A percentile compares a stretch with the other conserved stretches of the same genome.
phyloP scores from a whole-genome alignment of 2,797 vertebrate species.

The Gymnodraco acuticeps region DNA sequence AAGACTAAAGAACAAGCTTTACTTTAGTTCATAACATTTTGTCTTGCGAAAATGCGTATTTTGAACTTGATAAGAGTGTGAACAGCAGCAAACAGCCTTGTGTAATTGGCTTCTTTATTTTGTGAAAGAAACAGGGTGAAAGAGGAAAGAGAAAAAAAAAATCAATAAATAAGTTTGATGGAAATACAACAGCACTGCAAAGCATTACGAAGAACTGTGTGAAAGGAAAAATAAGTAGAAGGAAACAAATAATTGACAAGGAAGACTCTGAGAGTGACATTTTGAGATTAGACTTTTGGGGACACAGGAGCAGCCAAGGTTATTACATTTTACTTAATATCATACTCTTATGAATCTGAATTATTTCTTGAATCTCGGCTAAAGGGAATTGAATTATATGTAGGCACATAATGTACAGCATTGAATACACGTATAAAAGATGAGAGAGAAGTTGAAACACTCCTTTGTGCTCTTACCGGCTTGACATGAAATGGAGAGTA shows the following conservation, averaged over 20 bases:
- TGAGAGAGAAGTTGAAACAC: conserved; percentile 50
- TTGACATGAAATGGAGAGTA: conserved; percentile 52
- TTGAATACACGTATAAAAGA: conserved; percentile 62
- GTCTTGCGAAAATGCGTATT: neutral
- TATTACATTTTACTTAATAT: conserved; percentile 68
- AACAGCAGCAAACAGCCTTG: neutral
- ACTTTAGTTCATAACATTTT: neutral
- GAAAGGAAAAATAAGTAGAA: conserved; percentile 13
- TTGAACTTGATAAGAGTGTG: neutral
- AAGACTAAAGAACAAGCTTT: neutral
- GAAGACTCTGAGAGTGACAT: conserved; percentile 42
- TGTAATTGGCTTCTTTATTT: conserved; percentile 19
- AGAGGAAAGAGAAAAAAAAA: conserved; percentile 1
- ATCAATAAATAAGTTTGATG: conserved; percentile 39
- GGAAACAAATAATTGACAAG: conserved; percentile 16
- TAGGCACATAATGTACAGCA: conserved; percentile 54
- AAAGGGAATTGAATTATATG: conserved; percentile 67
- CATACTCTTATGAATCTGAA: conserved; percentile 60
- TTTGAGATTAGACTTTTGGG: conserved; percentile 55
- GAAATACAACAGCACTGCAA: conserved; percentile 33
- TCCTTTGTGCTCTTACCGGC: conserved; percentile 53
- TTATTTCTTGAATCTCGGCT: conserved; percentile 42
- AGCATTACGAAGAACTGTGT: conserved; percentile 24
- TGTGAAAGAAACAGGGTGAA: neutral
- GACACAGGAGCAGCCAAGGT: conserved; percentile 52